Evolutionary conservation across 1,140 invertebrate genomes (phyloP), one percentile per base, ranked within the genome.

Genomic region (Nasonia vitripennis): DNA sequence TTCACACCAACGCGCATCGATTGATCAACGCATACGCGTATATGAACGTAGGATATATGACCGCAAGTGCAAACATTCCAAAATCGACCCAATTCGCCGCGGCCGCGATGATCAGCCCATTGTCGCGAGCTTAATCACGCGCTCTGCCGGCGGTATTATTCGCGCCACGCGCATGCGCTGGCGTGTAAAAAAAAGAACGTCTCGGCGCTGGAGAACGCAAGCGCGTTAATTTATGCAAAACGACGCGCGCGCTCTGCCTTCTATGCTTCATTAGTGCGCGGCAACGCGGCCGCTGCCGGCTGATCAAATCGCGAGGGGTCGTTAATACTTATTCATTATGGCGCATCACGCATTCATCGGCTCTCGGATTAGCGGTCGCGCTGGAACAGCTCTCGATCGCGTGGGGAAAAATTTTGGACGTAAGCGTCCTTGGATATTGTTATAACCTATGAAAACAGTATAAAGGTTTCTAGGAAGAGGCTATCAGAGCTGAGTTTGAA

Each of bases 291-390:
- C n/a, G 17, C 55, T 4, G 4, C 17, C 20, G 17, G 20, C 20
- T 37, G 82, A 81, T 85, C 70, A 37, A 73, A 73, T 70, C 75
- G 23, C 74, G 55, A 23, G 55, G 74, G 11, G 45, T 79, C 78
- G 71, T 85, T 85, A 85, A 85, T 85, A 80, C 83, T 85, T 85
- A 85, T 85, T 85, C 83, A 81, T 85, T 85, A 85, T 85, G 78
- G 51, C 23, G 70, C 70, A 67, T 74, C 83, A 85, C 78, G 45
- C 74, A 78, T 83, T 83, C 81, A 74, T 74, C 70, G 71, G 45
- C 2, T 74, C 14, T 74, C 23, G 17, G 67, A 70, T 11, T 55
- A 20, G 7, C 75, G 45, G 2, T 74, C 73, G 3, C 73, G 1
- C 12, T 74, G 41, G 9, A 48, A 45, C 37, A 1, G 20, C 41